phyloP scores from a whole-genome alignment of 1,140 invertebrate genomes.

The Antheraea mylitta region DNA sequence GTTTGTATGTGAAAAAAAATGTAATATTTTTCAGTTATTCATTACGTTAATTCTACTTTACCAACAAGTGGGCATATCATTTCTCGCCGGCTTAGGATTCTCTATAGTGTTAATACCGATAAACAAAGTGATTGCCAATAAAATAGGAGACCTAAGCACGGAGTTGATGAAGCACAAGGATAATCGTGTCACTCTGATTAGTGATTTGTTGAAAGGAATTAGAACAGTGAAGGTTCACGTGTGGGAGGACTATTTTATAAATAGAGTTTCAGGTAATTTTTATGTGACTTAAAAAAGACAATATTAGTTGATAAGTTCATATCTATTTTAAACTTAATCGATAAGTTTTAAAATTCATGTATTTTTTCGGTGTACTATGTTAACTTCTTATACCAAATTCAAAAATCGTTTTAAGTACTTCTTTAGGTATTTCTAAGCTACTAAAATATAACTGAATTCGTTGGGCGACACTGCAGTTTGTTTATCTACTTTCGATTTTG shows the following conservation, averaged over 20 bases:
- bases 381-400: too few species aligned
- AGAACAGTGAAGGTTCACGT: constrained; percentile 94
- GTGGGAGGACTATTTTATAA: constrained; percentile 94
- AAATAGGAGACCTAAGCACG: constrained; percentile 92
- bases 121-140: constrained; percentile 94
- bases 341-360: too few species aligned
- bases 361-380: too few species aligned
- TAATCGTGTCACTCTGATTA: constrained; percentile 91
- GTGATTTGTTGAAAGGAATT: constrained; percentile 93
- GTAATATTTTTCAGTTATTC: constrained; percentile 82
- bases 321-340: too few species aligned
- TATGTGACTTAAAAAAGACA: too few species aligned
- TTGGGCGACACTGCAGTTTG: too few species aligned
- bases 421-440: too few species aligned
- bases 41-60: constrained; percentile 92
- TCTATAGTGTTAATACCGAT: constrained; percentile 94
- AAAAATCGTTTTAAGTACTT: too few species aligned
- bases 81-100: constrained; percentile 93
- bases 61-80: constrained; percentile 93
- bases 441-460: too few species aligned
- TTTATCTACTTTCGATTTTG: too few species aligned
- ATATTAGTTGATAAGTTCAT: too few species aligned
- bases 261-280: constrained; percentile 76
- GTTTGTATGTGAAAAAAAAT: too few species aligned
- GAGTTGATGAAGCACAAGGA: constrained; percentile 97